These are phyloP conservation scores for Philopedon plagiatum DNA, from an alignment of 2,888 invertebrate species.

Conservation along the genomic window DNA sequence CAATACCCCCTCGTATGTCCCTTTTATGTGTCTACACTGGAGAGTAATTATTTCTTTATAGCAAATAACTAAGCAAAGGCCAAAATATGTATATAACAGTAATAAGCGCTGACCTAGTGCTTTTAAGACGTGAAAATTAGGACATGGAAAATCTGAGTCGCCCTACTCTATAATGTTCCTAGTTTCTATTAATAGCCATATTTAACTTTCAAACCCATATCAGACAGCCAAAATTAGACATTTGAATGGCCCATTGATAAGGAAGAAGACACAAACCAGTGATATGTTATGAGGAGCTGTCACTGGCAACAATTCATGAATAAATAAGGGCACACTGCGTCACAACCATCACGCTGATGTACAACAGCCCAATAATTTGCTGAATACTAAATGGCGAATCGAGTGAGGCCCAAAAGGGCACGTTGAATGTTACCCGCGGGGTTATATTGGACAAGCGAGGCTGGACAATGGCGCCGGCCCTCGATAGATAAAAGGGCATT, in stretches of 20 bases:
- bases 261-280: not conserved
- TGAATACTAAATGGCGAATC: slow-evolving; percentile 43
- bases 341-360: slow-evolving; percentile 25
- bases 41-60: no score
- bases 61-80: no score
- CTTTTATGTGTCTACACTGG: no score
- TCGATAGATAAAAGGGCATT: slow-evolving; percentile 33
- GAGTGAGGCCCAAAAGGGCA: slow-evolving; percentile 28
- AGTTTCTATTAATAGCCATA: no score
- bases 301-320: slow-evolving; percentile 29
- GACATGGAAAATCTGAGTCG: no score
- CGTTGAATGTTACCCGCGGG: slow-evolving; percentile 43
- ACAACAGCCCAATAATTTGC: slow-evolving; percentile 31
- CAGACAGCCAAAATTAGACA: not conserved
- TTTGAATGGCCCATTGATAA: not conserved
- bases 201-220: not conserved
- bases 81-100: no score
- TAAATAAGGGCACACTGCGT: slow-evolving; percentile 28
- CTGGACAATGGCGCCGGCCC: slow-evolving; percentile 32
- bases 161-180: no score
- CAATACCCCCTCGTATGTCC: no score
- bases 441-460: slow-evolving; percentile 32
- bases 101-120: no score
- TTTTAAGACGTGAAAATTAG: no score
- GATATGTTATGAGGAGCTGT: slow-evolving; percentile 27